Evolutionary conservation across 1,140 invertebrate species (phyloP).

Genomic region (Apis dorsata): DNA sequence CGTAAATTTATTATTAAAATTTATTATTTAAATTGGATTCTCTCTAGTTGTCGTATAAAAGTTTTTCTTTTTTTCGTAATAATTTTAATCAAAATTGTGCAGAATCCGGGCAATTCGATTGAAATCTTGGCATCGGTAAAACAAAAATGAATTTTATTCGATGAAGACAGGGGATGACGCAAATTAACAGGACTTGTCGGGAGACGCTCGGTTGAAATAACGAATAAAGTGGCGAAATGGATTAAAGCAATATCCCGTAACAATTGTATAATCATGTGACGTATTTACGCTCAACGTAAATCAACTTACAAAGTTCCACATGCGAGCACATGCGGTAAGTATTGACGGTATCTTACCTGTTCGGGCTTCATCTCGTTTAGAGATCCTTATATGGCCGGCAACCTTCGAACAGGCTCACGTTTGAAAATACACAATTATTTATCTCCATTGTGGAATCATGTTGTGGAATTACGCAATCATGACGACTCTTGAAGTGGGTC

Average conservation of each 20-base stretch:
- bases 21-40: too few species aligned
- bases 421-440: constrained; percentile 10
- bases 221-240: not conserved
- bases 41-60: not conserved
- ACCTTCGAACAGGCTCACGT: constrained; percentile 50
- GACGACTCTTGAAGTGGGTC: constrained; percentile 52
- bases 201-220: not conserved
- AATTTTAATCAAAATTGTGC: too few species aligned
- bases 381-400: constrained; percentile 52
- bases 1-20: too few species aligned
- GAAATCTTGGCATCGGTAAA: not conserved
- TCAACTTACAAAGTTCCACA: constrained; percentile 5
- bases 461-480: constrained; percentile 51
- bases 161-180: not conserved
- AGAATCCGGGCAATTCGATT: too few species aligned
- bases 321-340: not conserved
- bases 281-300: not conserved
- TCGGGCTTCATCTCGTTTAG: constrained; percentile 56
- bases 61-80: too few species aligned
- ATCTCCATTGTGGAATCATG: constrained; percentile 9
- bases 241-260: not conserved
- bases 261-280: constrained; percentile 24
- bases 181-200: not conserved
- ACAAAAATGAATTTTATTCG: not conserved
- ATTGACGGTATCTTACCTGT: constrained; percentile 16